A percentile compares a stretch with the other conserved stretches of the same genome.
phyloP scores from a whole-genome alignment of 2,888 invertebrate species.

The Andricus quercusramuli region DNA sequence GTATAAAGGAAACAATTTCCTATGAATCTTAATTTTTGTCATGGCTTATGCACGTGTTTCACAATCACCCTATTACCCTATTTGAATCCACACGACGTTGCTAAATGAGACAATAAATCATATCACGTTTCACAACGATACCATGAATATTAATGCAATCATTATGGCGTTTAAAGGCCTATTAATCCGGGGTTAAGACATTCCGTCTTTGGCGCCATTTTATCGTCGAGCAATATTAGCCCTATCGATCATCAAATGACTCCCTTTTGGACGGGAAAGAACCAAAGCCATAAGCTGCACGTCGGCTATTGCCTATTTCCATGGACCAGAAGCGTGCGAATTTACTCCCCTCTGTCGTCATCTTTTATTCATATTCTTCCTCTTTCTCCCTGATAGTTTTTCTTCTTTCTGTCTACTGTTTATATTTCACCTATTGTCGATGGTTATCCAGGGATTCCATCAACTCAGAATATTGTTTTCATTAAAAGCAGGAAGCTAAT shows the following conservation, averaged over 20 bases:
- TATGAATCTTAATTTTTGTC: constrained; percentile 23
- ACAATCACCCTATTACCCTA: constrained; percentile 40
- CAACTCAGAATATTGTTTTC: constrained; percentile 16
- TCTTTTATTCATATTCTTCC: constrained; percentile 68
- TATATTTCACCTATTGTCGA: constrained; percentile 36
- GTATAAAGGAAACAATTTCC: background rate
- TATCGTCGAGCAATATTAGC: constrained; percentile 74
- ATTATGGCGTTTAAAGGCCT: constrained; percentile 75
- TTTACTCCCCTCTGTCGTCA: constrained; percentile 60
- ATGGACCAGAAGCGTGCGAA: constrained; percentile 62
- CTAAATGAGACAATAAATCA: constrained; percentile 70
- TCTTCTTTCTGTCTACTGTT: constrained; percentile 36
- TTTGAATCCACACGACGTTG: constrained; percentile 57
- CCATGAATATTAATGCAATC: constrained; percentile 78
- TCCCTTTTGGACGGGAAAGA: constrained; percentile 53
- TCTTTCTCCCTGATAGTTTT: constrained; percentile 40
- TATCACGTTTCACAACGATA: constrained; percentile 65
- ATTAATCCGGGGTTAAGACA: constrained; percentile 76
- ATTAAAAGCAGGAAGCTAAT: constrained; percentile 13
- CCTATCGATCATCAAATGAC: constrained; percentile 74
- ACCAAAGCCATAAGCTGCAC: constrained; percentile 50
- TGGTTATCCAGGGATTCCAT: constrained; percentile 18
- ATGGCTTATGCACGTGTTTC: constrained; percentile 37
- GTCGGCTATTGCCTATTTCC: constrained; percentile 54
- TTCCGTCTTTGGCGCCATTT: constrained; percentile 73